A percentile compares a stretch with the other conserved stretches of the same genome.
Evolutionary conservation across 2,113 vertebrate genomes (phyloP).

Genomic region (Corythoichthys intestinalis): DNA sequence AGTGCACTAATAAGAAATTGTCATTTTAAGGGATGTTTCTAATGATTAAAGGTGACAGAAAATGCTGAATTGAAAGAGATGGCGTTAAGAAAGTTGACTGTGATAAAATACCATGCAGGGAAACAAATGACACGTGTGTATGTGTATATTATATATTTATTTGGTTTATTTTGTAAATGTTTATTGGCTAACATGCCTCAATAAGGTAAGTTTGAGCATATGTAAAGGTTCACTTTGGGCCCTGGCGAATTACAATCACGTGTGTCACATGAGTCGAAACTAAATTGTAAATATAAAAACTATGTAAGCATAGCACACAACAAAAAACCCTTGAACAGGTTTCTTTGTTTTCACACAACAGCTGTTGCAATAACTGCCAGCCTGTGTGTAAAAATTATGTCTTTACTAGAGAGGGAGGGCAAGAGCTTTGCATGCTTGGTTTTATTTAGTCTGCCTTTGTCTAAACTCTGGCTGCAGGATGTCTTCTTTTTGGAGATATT

Average conservation of each 20-base stretch:
- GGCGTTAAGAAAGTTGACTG: conserved; percentile 62
- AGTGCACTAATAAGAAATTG: background rate
- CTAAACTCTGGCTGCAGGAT: conserved; percentile 26
- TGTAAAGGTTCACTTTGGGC: no score
- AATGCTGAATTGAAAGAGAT: conserved; percentile 44
- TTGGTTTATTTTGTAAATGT: no score
- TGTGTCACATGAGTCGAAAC: conserved; percentile 51
- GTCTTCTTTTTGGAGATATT: conserved; percentile 33
- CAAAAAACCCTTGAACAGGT: conserved; percentile 39
- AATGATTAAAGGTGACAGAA: conserved; percentile 27
- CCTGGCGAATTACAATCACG: conserved; percentile 12
- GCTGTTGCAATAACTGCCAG: conserved; percentile 48
- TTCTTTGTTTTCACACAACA: conserved; percentile 52
- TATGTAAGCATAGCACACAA: conserved; percentile 38
- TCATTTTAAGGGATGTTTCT: conserved; percentile 20
- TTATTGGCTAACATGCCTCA: no score
- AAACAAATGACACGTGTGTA: conserved; percentile 52
- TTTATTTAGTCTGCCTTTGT: conserved; percentile 39
- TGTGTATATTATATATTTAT: background rate
- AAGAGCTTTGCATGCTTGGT: conserved; percentile 19
- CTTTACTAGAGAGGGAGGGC: conserved; percentile 8
- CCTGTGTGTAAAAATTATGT: conserved; percentile 32
- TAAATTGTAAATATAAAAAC: conserved; percentile 57
- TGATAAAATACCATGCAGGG: conserved; percentile 62
- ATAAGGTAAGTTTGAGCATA: no score